A percentile compares a stretch with the other conserved stretches of the same genome.
Evolutionary conservation across 2,888 invertebrate genomes (phyloP).

Genomic region (Hofmannophila pseudospretella): DNA sequence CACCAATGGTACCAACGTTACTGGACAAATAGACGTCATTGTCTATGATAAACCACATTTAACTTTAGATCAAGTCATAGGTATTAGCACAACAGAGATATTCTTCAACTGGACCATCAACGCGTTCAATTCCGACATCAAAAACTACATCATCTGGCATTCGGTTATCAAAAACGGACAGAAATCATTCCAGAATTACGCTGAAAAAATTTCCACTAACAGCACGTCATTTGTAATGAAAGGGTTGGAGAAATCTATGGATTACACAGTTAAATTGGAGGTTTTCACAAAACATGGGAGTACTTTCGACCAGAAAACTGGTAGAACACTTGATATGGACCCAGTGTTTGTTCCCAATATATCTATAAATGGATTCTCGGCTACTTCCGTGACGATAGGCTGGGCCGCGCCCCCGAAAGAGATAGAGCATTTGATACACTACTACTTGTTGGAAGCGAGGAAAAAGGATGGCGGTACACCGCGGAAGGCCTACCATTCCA

Average conservation of each 20-base stretch:
- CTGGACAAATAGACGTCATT: slow-evolving; percentile 67
- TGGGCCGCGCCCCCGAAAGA: slow-evolving; percentile 84
- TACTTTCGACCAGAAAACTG: slow-evolving; percentile 72
- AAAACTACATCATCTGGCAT: slow-evolving; percentile 77
- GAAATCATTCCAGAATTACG: slow-evolving; percentile 53
- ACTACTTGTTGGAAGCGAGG: slow-evolving; percentile 83
- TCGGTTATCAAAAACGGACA: slow-evolving; percentile 37
- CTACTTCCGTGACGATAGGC: slow-evolving; percentile 88
- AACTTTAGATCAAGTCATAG: slow-evolving; percentile 83
- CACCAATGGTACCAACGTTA: slow-evolving; percentile 48
- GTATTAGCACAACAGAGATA: slow-evolving; percentile 85
- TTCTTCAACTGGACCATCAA: slow-evolving; percentile 90
- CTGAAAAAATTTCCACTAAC: slow-evolving; percentile 77
- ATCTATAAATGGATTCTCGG: slow-evolving; percentile 82
- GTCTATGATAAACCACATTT: slow-evolving; percentile 85
- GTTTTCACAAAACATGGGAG: slow-evolving; percentile 82
- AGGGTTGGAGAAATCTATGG: slow-evolving; percentile 80
- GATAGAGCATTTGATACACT: slow-evolving; percentile 84
- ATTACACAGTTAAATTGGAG: slow-evolving; percentile 81
- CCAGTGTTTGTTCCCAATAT: slow-evolving; percentile 88
- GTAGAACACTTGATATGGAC: slow-evolving; percentile 82
- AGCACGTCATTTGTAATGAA: slow-evolving; percentile 84
- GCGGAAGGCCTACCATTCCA: slow-evolving; percentile 80
- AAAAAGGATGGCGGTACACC: slow-evolving; percentile 71
- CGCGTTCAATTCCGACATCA: slow-evolving; percentile 84